phyloP scores from a whole-genome alignment of 2,888 invertebrate species.

The Drosophila gaucha region DNA sequence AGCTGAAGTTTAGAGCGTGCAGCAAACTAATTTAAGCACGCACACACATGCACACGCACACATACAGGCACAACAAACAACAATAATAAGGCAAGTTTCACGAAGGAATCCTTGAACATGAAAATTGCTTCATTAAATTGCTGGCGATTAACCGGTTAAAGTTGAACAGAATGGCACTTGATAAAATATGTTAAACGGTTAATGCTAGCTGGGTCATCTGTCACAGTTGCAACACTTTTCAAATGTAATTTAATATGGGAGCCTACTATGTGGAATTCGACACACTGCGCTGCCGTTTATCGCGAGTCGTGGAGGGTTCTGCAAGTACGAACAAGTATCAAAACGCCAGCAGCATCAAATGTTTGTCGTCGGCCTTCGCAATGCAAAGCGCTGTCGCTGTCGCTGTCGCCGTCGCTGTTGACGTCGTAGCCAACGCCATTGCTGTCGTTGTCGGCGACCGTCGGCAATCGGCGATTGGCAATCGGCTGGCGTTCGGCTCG shows the following conservation, averaged over 20 bases:
- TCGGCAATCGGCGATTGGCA: conserved; percentile 7
- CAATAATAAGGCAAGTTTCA: conserved; percentile 22
- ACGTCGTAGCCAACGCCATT: conserved; percentile 1
- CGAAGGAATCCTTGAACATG: conserved; percentile 3
- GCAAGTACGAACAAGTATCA: conserved; percentile 53
- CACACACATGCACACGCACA: conserved; percentile 2
- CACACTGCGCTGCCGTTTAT: conserved; percentile 49
- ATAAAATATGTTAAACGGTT: conserved; percentile 9
- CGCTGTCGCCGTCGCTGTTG: conserved; percentile 2
- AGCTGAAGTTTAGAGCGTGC: neutral
- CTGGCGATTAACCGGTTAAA: conserved; percentile 11
- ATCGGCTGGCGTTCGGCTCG: conserved; percentile 34
- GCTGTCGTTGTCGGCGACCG: conserved; percentile 23
- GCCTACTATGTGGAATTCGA: conserved; percentile 31
- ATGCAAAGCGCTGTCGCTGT: conserved; percentile 38
- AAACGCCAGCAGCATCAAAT: conserved; percentile 57
- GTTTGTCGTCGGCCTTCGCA: conserved; percentile 60
- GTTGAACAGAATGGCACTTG: conserved; percentile 11
- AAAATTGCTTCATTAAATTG: conserved; percentile 5
- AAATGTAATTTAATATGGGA: conserved; percentile 45
- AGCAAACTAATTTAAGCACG: conserved; percentile 13
- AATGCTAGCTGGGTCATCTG: conserved; percentile 13
- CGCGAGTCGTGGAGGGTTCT: conserved; percentile 57
- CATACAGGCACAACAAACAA: conserved; percentile 34
- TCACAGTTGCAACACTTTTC: conserved; percentile 33